Conservation (phyloP, 2,113 vertebrate genomes). For the Dunckerocampus dactyliophorus region DNA sequence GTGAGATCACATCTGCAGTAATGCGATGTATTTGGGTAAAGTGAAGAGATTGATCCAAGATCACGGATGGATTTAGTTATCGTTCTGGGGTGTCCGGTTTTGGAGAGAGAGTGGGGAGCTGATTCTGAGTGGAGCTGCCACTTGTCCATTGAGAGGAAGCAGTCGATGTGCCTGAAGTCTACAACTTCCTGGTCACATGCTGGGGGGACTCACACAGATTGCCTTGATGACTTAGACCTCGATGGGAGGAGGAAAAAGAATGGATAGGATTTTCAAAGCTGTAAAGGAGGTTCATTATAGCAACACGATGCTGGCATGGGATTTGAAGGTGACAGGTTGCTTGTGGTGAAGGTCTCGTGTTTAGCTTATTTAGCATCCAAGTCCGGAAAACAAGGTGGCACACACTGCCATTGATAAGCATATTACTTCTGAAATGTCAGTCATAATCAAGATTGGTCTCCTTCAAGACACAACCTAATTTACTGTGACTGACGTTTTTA, state of each 20-base stretch:
- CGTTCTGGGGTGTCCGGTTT: too few relatives aligned
- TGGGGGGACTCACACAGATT: not conserved
- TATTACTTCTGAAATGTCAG: conserved; percentile 50
- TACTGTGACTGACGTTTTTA: conserved; percentile 38
- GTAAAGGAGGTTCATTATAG: not conserved
- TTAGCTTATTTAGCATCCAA: not conserved
- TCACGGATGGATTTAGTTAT: too few relatives aligned
- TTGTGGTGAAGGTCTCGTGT: not conserved
- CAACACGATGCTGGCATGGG: not conserved
- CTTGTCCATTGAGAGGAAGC: not conserved
- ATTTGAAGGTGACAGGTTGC: not conserved
- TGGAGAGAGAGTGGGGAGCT: too few relatives aligned
- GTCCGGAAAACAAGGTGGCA: not conserved
- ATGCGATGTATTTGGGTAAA: too few relatives aligned
- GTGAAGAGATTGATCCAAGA: too few relatives aligned
- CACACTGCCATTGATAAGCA: conserved; percentile 26
- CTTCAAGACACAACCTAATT: conserved; percentile 38
- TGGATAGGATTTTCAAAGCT: not conserved
- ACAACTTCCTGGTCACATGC: not conserved
- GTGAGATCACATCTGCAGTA: too few relatives aligned
- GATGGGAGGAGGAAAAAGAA: not conserved
- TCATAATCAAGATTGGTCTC: conserved; percentile 47
- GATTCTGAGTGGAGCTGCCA: too few relatives aligned
- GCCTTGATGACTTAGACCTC: not conserved
- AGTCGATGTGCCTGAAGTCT: not conserved